Conservation (phyloP, 2,888 invertebrate genomes). For the Pristionchus exspectatus region DNA sequence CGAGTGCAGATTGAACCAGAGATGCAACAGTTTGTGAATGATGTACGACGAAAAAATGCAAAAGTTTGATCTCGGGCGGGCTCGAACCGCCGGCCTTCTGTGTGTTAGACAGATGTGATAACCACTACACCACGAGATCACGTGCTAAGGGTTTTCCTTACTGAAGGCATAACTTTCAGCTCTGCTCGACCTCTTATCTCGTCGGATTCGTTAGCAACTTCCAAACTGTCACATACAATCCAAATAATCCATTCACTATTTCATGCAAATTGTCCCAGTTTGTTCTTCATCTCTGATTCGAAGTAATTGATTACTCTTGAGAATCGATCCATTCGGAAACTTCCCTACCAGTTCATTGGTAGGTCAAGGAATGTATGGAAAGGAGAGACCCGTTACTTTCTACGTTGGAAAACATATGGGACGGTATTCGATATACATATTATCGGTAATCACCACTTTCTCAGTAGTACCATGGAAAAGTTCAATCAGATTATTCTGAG, state of each 20-base stretch:
- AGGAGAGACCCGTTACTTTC: constrained; percentile 25
- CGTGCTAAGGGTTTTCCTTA: background rate
- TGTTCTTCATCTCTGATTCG: background rate
- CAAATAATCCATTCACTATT: background rate
- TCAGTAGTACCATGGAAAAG: background rate
- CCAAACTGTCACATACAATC: constrained; percentile 5
- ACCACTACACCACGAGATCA: constrained; percentile 76
- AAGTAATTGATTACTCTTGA: background rate
- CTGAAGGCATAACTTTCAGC: background rate
- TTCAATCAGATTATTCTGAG: constrained; percentile 32
- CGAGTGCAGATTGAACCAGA: background rate
- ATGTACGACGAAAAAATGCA: background rate
- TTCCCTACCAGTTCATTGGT: background rate
- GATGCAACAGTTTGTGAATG: constrained; percentile 7
- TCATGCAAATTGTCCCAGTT: constrained; percentile 19
- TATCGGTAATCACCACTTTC: background rate
- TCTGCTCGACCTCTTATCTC: background rate
- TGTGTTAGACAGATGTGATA: constrained; percentile 78
- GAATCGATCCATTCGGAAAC: constrained; percentile 6
- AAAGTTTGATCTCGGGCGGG: constrained; percentile 74
- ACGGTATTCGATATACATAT: background rate
- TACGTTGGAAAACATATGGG: constrained; percentile 25
- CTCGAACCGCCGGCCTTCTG: constrained; percentile 77
- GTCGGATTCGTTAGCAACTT: constrained; percentile 33
- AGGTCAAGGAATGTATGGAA: constrained; percentile 30